phyloP scores from a whole-genome alignment of 2,113 vertebrate genomes.

The Mustela lutreola region DNA sequence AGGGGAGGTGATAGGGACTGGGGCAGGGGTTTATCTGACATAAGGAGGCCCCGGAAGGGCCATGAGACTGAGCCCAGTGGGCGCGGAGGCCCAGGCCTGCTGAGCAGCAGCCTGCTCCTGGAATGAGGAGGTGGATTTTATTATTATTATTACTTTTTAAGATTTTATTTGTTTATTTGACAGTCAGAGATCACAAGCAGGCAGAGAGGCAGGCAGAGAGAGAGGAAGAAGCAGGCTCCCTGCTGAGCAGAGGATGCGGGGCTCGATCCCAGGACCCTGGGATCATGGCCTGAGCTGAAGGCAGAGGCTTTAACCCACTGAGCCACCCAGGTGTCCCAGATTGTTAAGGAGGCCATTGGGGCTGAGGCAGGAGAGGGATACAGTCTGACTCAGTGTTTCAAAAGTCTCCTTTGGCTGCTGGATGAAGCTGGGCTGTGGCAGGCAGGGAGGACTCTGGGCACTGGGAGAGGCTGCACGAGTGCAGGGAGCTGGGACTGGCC shows the following conservation, averaged over 20 bases:
- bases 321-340: no score
- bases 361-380: neutral
- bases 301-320: no score
- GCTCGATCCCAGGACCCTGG: no score
- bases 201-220: no score
- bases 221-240: no score
- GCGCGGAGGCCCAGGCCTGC: neutral
- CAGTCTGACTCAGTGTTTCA: neutral
- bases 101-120: no score
- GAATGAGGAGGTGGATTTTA: neutral
- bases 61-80: neutral
- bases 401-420: neutral
- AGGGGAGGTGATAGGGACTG: neutral
- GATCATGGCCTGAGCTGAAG: no score
- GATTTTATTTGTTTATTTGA: no score
- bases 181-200: no score
- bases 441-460: fast-evolving
- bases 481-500: neutral
- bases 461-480: neutral
- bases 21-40: no score
- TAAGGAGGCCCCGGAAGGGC: neutral
- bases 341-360: neutral
- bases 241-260: no score
- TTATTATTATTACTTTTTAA: neutral
- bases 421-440: neutral